These are phyloP conservation scores for Oxycera nigricornis DNA, from an alignment of 2,888 invertebrate genomes.

Conservation along the genomic window DNA sequence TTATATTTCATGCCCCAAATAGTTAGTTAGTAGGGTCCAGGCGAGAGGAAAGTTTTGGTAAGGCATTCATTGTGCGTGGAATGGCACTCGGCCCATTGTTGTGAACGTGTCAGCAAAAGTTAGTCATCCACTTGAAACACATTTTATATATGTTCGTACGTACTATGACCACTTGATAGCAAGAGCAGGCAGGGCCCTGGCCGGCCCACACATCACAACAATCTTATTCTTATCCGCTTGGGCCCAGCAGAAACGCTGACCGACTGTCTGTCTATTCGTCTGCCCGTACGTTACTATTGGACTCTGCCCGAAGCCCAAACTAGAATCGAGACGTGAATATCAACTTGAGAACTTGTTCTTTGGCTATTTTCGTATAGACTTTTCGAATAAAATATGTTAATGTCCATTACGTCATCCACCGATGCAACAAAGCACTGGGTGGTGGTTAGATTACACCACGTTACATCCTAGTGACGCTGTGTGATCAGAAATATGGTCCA, in stretches of 20 bases:
- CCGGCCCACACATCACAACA: background rate
- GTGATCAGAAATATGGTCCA: too few relatives aligned
- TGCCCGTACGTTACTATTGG: background rate
- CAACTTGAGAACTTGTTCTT: constrained; percentile 11
- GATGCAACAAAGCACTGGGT: too few relatives aligned
- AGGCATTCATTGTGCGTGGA: background rate
- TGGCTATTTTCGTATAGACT: constrained; percentile 13
- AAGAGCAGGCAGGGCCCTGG: background rate
- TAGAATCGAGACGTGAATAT: background rate
- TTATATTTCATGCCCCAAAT: constrained; percentile 11
- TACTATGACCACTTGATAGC: too few relatives aligned
- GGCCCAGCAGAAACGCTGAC: background rate
- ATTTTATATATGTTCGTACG: background rate
- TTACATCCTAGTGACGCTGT: too few relatives aligned
- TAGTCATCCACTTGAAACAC: constrained; percentile 8
- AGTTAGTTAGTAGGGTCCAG: background rate
- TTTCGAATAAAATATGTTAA: constrained; percentile 8
- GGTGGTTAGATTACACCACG: too few relatives aligned
- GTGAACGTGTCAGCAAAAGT: background rate
- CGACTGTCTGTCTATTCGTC: background rate
- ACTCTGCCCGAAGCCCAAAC: background rate
- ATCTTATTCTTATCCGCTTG: background rate
- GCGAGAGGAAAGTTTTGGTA: background rate
- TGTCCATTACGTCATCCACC: constrained; percentile 5
- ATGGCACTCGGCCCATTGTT: background rate